A percentile compares a stretch with the other conserved stretches of the same genome.
Evolutionary conservation across 1,140 invertebrate genomes (phyloP).

Genomic region (Neodiprion virginianus): DNA sequence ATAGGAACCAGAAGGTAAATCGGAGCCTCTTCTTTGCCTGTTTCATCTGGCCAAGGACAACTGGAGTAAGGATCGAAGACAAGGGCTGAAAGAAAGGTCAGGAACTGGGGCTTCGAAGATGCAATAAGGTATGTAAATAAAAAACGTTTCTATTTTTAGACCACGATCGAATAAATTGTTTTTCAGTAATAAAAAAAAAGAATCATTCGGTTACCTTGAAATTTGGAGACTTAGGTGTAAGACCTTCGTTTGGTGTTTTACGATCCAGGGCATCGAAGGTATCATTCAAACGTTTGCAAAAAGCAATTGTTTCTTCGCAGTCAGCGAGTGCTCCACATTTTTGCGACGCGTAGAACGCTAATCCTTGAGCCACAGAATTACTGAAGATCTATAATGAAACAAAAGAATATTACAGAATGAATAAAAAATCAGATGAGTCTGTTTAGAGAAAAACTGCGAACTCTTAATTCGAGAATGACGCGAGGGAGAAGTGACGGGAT

Average conservation of each 20-base stretch:
- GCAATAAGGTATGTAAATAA: too few relatives aligned
- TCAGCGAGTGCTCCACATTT: slow-evolving; percentile 19
- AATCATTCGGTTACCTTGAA: slow-evolving; percentile 23
- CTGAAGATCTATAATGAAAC: slow-evolving; percentile 29
- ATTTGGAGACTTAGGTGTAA: slow-evolving; percentile 22
- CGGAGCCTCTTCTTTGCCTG: not conserved
- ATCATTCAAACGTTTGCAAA: slow-evolving; percentile 29
- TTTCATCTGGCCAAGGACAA: not conserved
- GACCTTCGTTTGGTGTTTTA: slow-evolving; percentile 30
- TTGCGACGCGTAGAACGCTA: slow-evolving; percentile 28
- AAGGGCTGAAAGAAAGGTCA: too few relatives aligned
- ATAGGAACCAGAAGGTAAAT: slow-evolving; percentile 11
- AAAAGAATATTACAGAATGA: too few relatives aligned
- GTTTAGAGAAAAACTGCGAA: not conserved
- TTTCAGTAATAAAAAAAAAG: too few relatives aligned
- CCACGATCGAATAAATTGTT: too few relatives aligned
- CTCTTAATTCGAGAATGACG: too few relatives aligned
- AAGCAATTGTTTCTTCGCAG: slow-evolving; percentile 27
- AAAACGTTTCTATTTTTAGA: too few relatives aligned
- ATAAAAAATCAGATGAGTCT: too few relatives aligned
- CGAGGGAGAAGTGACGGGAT: too few relatives aligned
- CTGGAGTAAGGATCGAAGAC: too few relatives aligned
- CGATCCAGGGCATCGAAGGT: slow-evolving; percentile 34
- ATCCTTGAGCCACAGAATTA: slow-evolving; percentile 27
- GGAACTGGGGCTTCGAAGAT: too few relatives aligned